Conservation (phyloP, 2,888 invertebrate species). For the Eupelmus urozonus region DNA sequence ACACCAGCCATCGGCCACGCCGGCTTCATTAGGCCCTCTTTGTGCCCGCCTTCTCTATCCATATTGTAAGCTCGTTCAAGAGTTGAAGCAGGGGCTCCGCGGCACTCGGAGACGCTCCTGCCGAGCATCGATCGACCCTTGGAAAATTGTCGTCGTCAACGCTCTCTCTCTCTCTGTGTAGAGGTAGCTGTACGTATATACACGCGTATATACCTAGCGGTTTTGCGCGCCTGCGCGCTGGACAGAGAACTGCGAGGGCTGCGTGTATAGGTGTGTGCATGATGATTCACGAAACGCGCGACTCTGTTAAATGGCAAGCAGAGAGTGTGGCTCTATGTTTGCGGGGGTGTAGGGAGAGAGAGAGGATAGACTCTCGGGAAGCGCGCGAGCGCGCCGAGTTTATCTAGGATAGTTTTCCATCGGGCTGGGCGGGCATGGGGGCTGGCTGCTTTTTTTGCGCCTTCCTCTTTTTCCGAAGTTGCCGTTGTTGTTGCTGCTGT, state of each 20-base stretch:
- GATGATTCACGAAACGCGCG: constrained; percentile 56
- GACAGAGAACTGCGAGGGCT: neutral
- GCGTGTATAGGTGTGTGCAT: constrained; percentile 17
- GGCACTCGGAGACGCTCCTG: constrained; percentile 58
- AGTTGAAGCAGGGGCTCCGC: constrained; percentile 21
- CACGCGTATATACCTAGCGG: no score
- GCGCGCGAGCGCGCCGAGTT: constrained; percentile 50
- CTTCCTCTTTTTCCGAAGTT: constrained; percentile 28
- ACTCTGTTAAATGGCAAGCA: constrained; percentile 53
- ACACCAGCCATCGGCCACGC: neutral
- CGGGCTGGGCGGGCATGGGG: constrained; percentile 9
- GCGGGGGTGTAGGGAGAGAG: no score
- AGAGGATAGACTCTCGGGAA: no score
- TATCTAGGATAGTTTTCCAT: constrained; percentile 58
- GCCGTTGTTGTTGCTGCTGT: neutral
- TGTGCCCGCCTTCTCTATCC: neutral
- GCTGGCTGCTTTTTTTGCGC: constrained; percentile 19
- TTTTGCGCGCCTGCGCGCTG: constrained; percentile 33
- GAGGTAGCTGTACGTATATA: no score
- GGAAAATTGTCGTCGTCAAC: constrained; percentile 60
- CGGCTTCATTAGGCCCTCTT: neutral
- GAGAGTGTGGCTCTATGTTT: constrained; percentile 2
- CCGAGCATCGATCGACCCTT: constrained; percentile 60
- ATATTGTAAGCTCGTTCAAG: neutral
- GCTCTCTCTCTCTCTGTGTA: no score